Conservation (phyloP, 2,113 vertebrate genomes). For the Lophochroa leadbeateri region DNA sequence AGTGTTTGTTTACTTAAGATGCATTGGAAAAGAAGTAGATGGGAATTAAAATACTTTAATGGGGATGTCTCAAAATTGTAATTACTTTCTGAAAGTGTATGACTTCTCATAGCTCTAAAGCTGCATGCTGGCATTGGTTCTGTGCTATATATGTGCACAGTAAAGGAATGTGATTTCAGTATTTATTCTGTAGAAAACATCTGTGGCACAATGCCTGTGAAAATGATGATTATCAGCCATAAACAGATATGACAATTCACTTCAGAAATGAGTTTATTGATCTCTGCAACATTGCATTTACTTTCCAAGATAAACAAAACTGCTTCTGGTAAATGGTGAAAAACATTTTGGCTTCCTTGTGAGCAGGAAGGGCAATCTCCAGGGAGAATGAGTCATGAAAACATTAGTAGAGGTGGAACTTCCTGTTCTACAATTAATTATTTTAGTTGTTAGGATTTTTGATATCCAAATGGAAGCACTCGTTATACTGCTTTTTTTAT, state of each 20-base stretch:
- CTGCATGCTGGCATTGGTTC: background rate
- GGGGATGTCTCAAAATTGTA: background rate
- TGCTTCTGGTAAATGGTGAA: conserved; percentile 40
- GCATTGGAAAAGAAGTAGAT: background rate
- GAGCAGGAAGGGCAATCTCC: background rate
- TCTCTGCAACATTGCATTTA: conserved; percentile 47
- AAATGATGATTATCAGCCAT: conserved; percentile 38
- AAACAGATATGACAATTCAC: background rate
- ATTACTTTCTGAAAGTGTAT: background rate
- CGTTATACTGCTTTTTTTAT: background rate
- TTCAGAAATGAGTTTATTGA: conserved; percentile 63
- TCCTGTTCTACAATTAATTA: background rate
- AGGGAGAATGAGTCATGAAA: conserved; percentile 25
- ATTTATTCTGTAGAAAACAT: conserved; percentile 12
- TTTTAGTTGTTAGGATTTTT: conserved; percentile 35
- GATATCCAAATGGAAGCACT: background rate
- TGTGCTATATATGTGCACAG: background rate
- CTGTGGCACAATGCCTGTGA: conserved; percentile 14
- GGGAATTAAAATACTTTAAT: background rate
- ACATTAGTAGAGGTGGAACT: background rate
- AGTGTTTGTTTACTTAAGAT: conserved; percentile 6
- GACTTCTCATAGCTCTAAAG: background rate
- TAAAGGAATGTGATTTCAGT: background rate
- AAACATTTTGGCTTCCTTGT: background rate
- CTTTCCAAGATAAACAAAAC: conserved; percentile 45